Evolutionary conservation across 2,797 vertebrate genomes (phyloP).

Genomic region (Spheniscus humboldti): DNA sequence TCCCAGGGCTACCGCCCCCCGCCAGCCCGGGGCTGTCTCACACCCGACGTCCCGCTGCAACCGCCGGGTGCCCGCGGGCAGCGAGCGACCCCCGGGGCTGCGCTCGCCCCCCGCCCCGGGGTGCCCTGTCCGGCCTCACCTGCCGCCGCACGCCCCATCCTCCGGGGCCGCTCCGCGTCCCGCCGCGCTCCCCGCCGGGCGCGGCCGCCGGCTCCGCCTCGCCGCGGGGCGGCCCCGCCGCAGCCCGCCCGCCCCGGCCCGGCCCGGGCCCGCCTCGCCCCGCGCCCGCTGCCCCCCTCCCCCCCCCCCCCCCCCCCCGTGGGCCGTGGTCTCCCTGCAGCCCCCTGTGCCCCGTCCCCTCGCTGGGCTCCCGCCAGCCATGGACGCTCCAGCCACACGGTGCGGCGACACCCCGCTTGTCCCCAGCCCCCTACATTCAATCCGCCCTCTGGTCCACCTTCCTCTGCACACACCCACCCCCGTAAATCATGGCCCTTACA

Average conservation of each 20-base stretch:
- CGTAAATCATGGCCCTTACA: neutral
- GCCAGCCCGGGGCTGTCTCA: neutral
- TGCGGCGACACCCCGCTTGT: neutral
- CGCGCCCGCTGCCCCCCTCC: neutral
- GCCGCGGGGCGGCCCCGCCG: neutral
- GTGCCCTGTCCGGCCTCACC: neutral
- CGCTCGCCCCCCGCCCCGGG: too few relatives aligned
- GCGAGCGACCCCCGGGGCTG: neutral
- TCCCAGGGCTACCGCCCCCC: neutral
- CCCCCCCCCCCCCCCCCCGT: too few relatives aligned
- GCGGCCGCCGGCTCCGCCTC: constrained; percentile 10
- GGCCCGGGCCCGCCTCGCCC: neutral
- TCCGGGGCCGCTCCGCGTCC: neutral
- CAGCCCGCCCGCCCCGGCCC: neutral
- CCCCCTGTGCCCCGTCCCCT: neutral
- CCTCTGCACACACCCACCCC: neutral
- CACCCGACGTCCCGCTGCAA: neutral
- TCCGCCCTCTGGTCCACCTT: accelerated
- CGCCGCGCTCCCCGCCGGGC: neutral
- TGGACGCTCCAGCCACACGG: neutral
- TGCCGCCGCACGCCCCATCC: neutral
- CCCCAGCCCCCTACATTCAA: neutral
- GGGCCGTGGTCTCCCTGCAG: neutral
- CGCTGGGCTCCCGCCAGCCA: neutral
- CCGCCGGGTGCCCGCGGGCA: neutral